Base-by-base conservation (phyloP, 2,113 vertebrate species). In the Uria lomvia region DNA sequence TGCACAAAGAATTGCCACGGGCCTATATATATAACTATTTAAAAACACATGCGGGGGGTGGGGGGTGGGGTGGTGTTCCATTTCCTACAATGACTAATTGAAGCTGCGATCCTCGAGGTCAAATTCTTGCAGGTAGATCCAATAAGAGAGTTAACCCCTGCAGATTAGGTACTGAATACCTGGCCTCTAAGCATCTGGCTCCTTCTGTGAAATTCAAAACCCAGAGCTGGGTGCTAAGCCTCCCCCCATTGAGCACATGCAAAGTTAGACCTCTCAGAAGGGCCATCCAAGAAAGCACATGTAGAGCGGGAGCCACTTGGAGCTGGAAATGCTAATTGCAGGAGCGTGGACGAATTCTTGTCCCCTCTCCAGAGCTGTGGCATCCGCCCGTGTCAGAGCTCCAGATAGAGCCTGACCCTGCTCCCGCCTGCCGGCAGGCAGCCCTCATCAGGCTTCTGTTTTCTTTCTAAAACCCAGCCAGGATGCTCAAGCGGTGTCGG, bases 241-340 rank as follows among this genome's bases (percentile, higher is more conserved):
- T 96, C 15, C 53, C 49, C 38, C 7, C 84, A 91, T 2, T 75
- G 90, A 91, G 84, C 62, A 71, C 70, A 85, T 53, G 84, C 91
- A 95, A 59, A 96, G 84, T 65, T 88, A 95, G 89, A 89, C 62
- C 80, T 78, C 91, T 96, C 89, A 91, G 87, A 97, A 95, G 93
- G 84, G 90, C 80, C 89, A 68, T 96, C 94, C 90, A 96, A 96
- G 96, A 91, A 95, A 91, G 80, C 73, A 65, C 47, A 96, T 55
- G 68, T 63, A 78, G 16, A 91, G 68, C 1, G 0, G 47, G 86
- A 96, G 94, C 65, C 91, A 82, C 94, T 96, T 94, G 84, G 73
- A 96, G 80, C 68, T 97, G 93, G 73, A 96, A 95, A 96, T 84
- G 80, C 79, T 97, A 96, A 97, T 96, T 96, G 87, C 93, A 95